Base-by-base conservation (phyloP, 2,888 invertebrate species). In the Apamea anceps region DNA sequence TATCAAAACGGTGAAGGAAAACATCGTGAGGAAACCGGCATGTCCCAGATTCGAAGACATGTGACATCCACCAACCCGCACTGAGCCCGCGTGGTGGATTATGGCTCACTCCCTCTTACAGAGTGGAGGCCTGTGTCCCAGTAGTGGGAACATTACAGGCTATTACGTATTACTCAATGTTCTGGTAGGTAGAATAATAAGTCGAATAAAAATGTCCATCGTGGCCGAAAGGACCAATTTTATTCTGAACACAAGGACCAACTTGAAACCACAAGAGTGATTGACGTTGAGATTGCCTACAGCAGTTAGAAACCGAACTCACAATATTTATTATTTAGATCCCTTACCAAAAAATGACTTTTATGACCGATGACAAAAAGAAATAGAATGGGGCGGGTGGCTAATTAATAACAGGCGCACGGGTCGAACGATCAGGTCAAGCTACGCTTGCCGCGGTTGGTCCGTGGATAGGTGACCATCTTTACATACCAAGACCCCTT, bases 91-190 rank as follows among this genome's bases (percentile, higher is more conserved):
- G 54, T 57, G 25, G 0, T 57, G 10, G 25, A 25, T 25, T 10
- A 57, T 25, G 25, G 12, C 25, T 25, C 25, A 57, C 57, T 57
- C 25, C 57, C 57, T 57, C 10, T 25, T 25, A 10, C 25, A 57
- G 25, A 54, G 8, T 54, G 8, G 21, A 54, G 7, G 21, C 54
- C 54, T 25, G 25, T 25, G 57, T 25, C 25, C 57, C 57, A 25
- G 54, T 0, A 3, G 8, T 54, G 54, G 54, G 25, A 25, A 25
- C 0, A 25, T 25, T 57, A 8, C 25, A 57, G 25, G 10, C 25
- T 25, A 37, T 72, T 48, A 72, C 21, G 18, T 62, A 28, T 28
- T 74, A 45, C 48, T 48, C 45, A 80, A 74, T 70, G 6, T 70
- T 72, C 25, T 68, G 15, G 4, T 13, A 73, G 25, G 1, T 18